Evolutionary conservation across 2,888 invertebrate species (phyloP).

Genomic region (Iselma pallidipennis): DNA sequence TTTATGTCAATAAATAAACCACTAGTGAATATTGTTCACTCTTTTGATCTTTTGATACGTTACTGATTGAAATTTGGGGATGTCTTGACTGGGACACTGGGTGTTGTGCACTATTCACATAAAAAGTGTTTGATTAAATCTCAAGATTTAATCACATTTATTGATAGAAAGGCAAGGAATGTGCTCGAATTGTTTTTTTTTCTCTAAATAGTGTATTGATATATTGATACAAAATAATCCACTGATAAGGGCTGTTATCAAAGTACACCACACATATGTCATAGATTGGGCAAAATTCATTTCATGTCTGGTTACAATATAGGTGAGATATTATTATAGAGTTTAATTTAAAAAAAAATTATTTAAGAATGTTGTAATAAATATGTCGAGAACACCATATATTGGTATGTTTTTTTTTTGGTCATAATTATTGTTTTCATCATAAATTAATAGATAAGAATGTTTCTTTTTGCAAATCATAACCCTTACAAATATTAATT

Average conservation of each 20-base stretch:
- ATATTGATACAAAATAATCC: not conserved
- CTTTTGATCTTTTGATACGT: no score
- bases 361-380: not conserved
- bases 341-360: not conserved
- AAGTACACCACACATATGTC: not conserved
- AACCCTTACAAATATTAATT: not conserved
- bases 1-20: no score
- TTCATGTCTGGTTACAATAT: not conserved
- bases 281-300: not conserved
- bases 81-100: no score
- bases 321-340: no score
- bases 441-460: not conserved
- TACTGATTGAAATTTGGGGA: no score
- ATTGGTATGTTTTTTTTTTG: not conserved
- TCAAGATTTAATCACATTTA: no score
- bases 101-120: no score
- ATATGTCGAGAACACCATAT: not conserved
- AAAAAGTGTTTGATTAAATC: no score
- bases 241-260: not conserved
- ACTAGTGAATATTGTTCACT: no score
- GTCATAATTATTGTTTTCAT: not conserved
- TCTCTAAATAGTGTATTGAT: not conserved
- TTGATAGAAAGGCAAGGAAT: no score
- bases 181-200: no score
- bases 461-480: not conserved